phyloP scores from a whole-genome alignment of 2,113 vertebrate species.

The Indicator maculatus region DNA sequence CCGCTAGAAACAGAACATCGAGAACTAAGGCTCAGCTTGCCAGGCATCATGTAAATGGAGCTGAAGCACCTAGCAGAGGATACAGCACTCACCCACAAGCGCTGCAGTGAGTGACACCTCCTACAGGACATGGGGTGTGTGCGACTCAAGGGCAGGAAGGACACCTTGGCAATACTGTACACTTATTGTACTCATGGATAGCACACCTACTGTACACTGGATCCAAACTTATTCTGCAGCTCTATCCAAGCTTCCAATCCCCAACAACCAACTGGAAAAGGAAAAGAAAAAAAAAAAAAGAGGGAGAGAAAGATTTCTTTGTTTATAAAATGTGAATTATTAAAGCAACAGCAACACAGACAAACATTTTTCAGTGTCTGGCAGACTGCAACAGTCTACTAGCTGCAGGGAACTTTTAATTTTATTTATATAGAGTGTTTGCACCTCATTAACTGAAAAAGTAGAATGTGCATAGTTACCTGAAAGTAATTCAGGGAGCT shows the following conservation, averaged over 20 bases:
- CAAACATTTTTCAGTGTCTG: conserved; percentile 62
- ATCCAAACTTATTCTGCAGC: conserved; percentile 54
- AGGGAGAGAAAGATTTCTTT: conserved; percentile 63
- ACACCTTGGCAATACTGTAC: conserved; percentile 41
- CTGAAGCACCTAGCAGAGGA: neutral
- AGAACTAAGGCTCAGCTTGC: neutral
- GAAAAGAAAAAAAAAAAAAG: neutral
- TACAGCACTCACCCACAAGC: neutral
- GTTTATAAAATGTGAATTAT: conserved; percentile 67
- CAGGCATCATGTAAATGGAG: neutral
- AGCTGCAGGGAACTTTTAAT: conserved; percentile 55
- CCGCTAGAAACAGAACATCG: neutral
- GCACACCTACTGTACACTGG: conserved; percentile 26
- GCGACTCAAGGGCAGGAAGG: neutral
- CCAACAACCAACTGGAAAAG: conserved; percentile 18
- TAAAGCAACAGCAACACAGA: conserved; percentile 47
- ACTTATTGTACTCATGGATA: conserved; percentile 39
- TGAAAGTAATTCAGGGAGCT: conserved; percentile 64
- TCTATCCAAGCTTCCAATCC: conserved; percentile 32
- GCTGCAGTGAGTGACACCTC: neutral
- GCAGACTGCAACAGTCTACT: conserved; percentile 40
- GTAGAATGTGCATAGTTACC: conserved; percentile 28
- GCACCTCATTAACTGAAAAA: conserved; percentile 70
- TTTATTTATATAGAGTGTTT: conserved; percentile 68
- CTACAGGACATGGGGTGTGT: neutral